Evolutionary conservation across 2,113 vertebrate genomes (phyloP).

Genomic region (Petroica traversi): DNA sequence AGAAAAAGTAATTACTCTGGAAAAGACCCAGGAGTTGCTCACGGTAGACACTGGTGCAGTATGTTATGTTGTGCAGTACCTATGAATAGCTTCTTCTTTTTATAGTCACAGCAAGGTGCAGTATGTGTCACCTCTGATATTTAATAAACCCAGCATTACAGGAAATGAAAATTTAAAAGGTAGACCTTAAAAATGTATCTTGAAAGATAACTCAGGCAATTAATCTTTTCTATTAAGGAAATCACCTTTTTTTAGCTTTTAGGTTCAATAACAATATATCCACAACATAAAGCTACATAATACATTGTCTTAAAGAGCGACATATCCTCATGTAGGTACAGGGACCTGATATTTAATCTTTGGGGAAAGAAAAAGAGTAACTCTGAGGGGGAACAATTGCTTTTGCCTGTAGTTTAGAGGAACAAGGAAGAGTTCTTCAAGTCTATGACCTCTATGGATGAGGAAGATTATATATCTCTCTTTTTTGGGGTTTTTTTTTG

Average conservation of each 20-base stretch:
- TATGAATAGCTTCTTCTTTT: conserved; percentile 35
- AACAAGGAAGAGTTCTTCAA: neutral
- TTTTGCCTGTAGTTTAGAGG: neutral
- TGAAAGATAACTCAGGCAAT: neutral
- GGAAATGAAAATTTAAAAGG: conserved; percentile 12
- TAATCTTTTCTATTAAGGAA: neutral
- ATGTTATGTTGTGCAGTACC: neutral
- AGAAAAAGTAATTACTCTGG: neutral
- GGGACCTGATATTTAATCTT: neutral
- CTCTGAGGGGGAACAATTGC: neutral
- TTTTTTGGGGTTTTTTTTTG: neutral
- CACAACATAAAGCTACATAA: neutral
- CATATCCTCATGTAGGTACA: neutral
- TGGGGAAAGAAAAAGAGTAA: neutral
- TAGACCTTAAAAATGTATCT: neutral
- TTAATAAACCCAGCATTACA: conserved; percentile 30
- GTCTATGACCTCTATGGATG: neutral
- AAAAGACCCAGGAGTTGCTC: neutral
- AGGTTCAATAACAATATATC: neutral
- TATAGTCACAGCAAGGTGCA: neutral
- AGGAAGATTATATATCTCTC: neutral
- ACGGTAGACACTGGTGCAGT: neutral
- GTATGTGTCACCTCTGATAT: conserved; percentile 20
- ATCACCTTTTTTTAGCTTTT: neutral
- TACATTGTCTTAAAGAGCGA: neutral